Base-by-base conservation (phyloP, 2,797 vertebrate species). In the Nasua narica region DNA sequence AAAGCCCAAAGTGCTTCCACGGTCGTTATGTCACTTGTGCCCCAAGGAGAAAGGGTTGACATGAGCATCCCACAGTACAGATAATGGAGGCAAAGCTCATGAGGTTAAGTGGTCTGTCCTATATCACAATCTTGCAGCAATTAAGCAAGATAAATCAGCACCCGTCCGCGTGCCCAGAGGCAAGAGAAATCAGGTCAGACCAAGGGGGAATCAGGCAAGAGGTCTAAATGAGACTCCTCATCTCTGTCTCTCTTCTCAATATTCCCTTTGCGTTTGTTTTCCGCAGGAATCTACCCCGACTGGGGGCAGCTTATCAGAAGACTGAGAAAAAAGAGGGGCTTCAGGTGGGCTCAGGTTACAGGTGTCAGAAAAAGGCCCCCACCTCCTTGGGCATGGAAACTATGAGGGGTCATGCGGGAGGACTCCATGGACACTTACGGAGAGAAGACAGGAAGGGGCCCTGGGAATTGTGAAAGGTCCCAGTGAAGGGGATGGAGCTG, bases 101-200 rank as follows among this genome's bases (percentile, higher is more conserved):
- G 54, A 79, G 88, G 82, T 65, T 83, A 93, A 94, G 95, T 67
- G 67, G 69, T 60, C 81, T 89, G 89, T 86, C 90, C 89, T 60
- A 46, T 48, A 91, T 81, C 76, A 79, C 83, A 46, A 52, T 43
- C 62, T 52, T 72, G 79, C 8, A 84, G 72, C 65, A 85, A 95
- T 94, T 76, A 97, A 95, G 72, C 43, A 25, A 78, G 86, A 94
- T 62, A 91, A 94, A 87, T 83, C 69, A 72, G 83, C n/a, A 37
- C 43, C 0, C 0, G 72, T 65, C 50, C 40, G 13, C 7, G 37
- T 25, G 56, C 56, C 58, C 9, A 23, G 91, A 52, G 67, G 78
- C 32, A 27, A 48, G 43, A 76, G 79, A 87, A 97, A 91, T 9
- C 74, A 96, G 93, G 95, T 86, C 74, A 91, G n/a, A 65, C 48